Evolutionary conservation across 2,797 vertebrate genomes (phyloP).

Genomic region (Diglossa cyanea): DNA sequence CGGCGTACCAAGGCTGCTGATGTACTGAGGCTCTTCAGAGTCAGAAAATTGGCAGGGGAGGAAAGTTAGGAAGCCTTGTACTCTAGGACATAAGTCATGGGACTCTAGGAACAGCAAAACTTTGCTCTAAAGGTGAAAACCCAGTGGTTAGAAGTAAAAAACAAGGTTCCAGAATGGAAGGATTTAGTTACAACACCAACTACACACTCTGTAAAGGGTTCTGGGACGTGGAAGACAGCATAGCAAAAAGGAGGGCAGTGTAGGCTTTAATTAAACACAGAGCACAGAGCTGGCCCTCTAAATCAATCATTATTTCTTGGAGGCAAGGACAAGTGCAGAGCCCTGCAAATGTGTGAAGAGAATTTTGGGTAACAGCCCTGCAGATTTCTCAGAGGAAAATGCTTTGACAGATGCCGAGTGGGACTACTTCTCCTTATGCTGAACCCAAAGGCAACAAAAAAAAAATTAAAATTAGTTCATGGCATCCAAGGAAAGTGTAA

Average conservation of each 20-base stretch:
- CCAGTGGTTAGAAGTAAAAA: background rate
- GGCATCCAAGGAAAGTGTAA: background rate
- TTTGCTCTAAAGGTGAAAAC: background rate
- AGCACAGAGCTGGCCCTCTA: background rate
- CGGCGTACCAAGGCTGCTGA: background rate
- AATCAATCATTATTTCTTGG: conserved; percentile 38
- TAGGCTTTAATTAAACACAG: conserved; percentile 26
- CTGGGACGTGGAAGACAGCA: background rate
- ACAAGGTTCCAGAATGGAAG: background rate
- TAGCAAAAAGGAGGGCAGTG: background rate
- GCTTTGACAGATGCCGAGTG: conserved; percentile 36
- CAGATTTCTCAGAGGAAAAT: background rate
- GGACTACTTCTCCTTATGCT: conserved; percentile 34
- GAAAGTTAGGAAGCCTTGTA: background rate
- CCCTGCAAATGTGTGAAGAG: conserved; percentile 7
- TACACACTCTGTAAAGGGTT: background rate
- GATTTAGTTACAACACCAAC: background rate
- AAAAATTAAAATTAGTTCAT: background rate
- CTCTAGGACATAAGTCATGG: background rate
- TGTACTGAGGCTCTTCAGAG: background rate
- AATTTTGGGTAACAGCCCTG: conserved; percentile 40
- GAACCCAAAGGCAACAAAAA: conserved; percentile 22
- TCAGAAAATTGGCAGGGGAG: background rate
- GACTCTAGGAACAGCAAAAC: background rate
- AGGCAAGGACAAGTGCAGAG: conserved; percentile 8